phyloP scores from a whole-genome alignment of 2,888 invertebrate species.

The Pachydiplax longipennis region DNA sequence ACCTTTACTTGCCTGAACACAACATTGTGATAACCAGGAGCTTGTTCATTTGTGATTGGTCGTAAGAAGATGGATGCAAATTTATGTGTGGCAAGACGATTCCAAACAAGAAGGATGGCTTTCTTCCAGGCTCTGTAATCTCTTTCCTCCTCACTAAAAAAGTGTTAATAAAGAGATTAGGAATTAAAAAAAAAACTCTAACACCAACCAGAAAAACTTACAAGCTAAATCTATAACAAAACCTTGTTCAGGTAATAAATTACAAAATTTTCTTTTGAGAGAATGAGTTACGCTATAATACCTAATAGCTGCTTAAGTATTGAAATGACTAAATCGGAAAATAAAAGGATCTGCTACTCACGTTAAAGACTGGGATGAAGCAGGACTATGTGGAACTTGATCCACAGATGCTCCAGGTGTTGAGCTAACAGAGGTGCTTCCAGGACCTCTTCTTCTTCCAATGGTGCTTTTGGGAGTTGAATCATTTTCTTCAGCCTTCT shows the following conservation, averaged over 20 bases:
- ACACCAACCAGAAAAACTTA: neutral
- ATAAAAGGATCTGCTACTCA: neutral
- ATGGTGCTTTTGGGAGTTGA: neutral
- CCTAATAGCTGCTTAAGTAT: conserved; percentile 1
- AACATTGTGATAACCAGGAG: conserved; percentile 81
- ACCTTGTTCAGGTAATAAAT: too few relatives aligned
- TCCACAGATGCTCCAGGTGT: conserved; percentile 57
- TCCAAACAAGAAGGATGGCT: conserved; percentile 79
- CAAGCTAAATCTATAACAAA: too few relatives aligned
- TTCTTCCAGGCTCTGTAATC: conserved; percentile 89
- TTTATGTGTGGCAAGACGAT: conserved; percentile 79
- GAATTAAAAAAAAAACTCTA: neutral
- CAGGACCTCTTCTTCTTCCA: conserved; percentile 2
- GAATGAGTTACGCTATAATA: neutral
- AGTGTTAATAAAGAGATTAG: neutral
- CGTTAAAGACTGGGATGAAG: conserved; percentile 51
- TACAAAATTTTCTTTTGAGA: neutral
- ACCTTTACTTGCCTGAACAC: conserved; percentile 65
- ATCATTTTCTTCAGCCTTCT: conserved; percentile 22
- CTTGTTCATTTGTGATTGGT: conserved; percentile 87
- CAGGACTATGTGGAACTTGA: conserved; percentile 69
- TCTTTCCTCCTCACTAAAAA: conserved; percentile 71
- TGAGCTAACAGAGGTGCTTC: neutral
- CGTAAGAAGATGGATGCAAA: conserved; percentile 84
- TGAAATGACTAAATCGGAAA: neutral